phyloP scores from a whole-genome alignment of 2,888 invertebrate species.

The Agapetus fuscipes region DNA sequence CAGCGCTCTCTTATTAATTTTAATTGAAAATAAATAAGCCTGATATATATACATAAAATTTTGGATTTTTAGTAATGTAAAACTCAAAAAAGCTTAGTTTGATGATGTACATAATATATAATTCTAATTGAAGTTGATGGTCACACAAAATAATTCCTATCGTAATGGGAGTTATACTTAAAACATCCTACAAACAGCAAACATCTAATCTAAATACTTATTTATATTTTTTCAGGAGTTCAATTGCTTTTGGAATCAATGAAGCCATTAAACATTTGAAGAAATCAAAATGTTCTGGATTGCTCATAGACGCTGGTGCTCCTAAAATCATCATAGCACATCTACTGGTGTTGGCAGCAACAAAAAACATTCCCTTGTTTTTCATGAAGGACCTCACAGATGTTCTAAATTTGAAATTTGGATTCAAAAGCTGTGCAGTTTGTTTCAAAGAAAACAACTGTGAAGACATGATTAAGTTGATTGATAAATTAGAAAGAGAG shows the following conservation, averaged over 20 bases:
- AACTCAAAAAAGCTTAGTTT: too few species aligned
- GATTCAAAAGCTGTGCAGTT: constrained; percentile 37
- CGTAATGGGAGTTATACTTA: too few species aligned
- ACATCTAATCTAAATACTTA: too few species aligned
- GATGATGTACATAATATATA: too few species aligned
- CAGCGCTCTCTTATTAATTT: too few species aligned
- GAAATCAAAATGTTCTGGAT: constrained; percentile 28
- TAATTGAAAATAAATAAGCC: too few species aligned
- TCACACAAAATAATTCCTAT: too few species aligned
- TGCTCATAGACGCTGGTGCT: constrained; percentile 35
- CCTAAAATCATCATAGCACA: constrained; percentile 37
- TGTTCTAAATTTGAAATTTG: constrained; percentile 29
- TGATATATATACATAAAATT: too few species aligned
- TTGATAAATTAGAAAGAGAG: constrained; percentile 25
- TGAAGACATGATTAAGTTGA: constrained; percentile 18
- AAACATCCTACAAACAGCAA: too few species aligned
- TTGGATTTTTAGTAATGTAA: too few species aligned
- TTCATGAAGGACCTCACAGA: constrained; percentile 34
- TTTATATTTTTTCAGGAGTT: constrained; percentile 22
- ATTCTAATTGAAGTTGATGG: too few species aligned
- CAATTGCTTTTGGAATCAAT: constrained; percentile 34
- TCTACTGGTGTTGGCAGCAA: constrained; percentile 31
- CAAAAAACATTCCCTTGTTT: constrained; percentile 30
- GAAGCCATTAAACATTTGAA: constrained; percentile 27
- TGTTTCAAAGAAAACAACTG: constrained; percentile 27